These are phyloP conservation scores for Folsomia manolachei DNA, from an alignment of 2,888 invertebrate species.

Conservation along the genomic window DNA sequence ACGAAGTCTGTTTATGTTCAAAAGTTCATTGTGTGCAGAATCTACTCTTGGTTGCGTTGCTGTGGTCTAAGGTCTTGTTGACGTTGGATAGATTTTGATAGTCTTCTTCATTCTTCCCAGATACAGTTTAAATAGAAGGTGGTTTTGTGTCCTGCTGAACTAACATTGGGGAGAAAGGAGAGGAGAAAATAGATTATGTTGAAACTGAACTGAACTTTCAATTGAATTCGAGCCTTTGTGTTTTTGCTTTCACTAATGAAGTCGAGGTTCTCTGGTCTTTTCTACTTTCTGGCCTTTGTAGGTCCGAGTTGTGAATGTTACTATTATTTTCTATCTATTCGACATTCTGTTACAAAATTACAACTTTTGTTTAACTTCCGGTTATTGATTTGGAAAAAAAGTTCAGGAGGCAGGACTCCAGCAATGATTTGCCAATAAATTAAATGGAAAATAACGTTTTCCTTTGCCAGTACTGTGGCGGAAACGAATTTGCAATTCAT, in stretches of 20 bases:
- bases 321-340: no score
- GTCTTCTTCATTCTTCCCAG: not conserved
- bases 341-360: not conserved
- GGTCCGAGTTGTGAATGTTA: no score
- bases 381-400: not conserved
- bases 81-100: not conserved
- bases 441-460: no score
- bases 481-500: not conserved
- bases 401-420: not conserved
- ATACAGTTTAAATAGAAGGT: not conserved
- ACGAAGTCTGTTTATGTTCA: not conserved
- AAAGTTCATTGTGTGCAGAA: conserved; percentile 4
- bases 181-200: conserved; percentile 8
- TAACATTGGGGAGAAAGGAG: not conserved
- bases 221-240: conserved; percentile 13
- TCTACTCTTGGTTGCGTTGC: no score
- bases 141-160: no score
- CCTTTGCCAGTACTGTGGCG: no score
- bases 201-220: conserved; percentile 20
- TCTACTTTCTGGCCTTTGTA: no score
- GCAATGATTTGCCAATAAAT: not conserved
- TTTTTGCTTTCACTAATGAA: not conserved
- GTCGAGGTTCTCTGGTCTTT: not conserved
- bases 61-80: not conserved
- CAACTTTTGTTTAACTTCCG: not conserved